A percentile compares a stretch with the other conserved stretches of the same genome.
Evolutionary conservation across 2,797 vertebrate genomes (phyloP).

Genomic region (Pelobates cultripes): DNA sequence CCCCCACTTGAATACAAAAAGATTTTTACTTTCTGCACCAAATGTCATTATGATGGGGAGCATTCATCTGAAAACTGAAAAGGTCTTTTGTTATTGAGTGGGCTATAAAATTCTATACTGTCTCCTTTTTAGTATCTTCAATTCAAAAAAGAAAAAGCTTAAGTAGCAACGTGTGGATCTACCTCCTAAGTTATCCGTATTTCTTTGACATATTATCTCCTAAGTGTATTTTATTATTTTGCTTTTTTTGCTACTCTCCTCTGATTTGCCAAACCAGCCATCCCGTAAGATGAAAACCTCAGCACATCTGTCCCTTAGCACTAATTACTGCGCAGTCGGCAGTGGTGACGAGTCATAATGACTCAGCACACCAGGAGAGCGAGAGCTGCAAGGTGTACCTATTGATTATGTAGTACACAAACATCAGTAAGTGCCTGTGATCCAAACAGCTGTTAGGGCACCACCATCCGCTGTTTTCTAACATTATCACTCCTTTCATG

Average conservation of each 20-base stretch:
- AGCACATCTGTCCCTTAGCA: conserved; percentile 34
- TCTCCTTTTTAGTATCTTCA: too few species aligned
- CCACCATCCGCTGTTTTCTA: conserved; percentile 36
- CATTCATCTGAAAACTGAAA: too few species aligned
- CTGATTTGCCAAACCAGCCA: not conserved
- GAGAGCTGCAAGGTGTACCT: conserved; percentile 43
- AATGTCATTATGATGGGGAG: too few species aligned
- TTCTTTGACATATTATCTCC: not conserved
- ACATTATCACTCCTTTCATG: conserved; percentile 48
- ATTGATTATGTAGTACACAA: conserved; percentile 52
- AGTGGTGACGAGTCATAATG: not conserved
- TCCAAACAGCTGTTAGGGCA: conserved; percentile 45
- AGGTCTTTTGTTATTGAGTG: too few species aligned
- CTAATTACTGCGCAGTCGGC: conserved; percentile 40
- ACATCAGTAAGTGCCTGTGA: conserved; percentile 46
- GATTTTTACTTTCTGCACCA: too few species aligned
- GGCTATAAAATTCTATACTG: too few species aligned
- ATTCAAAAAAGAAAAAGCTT: too few species aligned
- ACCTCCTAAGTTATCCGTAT: not conserved
- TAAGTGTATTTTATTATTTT: not conserved
- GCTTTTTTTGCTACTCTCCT: not conserved
- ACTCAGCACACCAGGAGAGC: conserved; percentile 24
- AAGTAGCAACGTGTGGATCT: too few species aligned
- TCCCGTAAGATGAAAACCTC: conserved; percentile 13
- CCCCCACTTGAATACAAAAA: too few species aligned